phyloP scores from a whole-genome alignment of 2,888 invertebrate species.

The Agonopterix alstromeriana region DNA sequence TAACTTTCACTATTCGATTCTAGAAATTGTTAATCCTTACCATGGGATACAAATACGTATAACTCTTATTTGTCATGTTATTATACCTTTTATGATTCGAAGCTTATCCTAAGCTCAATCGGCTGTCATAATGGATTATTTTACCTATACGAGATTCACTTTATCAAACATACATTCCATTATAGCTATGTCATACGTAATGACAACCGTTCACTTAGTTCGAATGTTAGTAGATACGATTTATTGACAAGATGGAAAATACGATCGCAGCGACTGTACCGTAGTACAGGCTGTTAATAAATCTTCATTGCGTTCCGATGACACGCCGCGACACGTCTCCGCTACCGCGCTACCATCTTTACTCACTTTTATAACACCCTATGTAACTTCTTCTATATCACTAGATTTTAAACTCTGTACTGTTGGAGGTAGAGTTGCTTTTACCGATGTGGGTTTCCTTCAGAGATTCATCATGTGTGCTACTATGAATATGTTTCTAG shows the following conservation, averaged over 20 bases:
- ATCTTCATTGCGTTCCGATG: slow-evolving; percentile 76
- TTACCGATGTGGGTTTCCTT: slow-evolving; percentile 7
- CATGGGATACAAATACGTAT: no score
- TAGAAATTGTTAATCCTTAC: no score
- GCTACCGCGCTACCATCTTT: slow-evolving; percentile 62
- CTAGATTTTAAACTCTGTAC: slow-evolving; percentile 21
- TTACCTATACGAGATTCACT: no score
- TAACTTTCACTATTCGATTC: no score
- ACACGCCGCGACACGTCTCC: slow-evolving; percentile 73
- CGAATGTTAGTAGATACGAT: no score
- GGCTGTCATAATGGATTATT: no score
- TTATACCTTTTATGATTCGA: no score
- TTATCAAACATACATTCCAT: no score
- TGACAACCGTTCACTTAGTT: no score
- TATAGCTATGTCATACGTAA: no score
- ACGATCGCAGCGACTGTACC: slow-evolving; percentile 47
- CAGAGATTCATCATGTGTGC: slow-evolving; percentile 48
- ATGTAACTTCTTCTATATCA: slow-evolving; percentile 22
- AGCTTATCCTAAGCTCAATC: no score
- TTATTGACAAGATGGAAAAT: slow-evolving; percentile 49
- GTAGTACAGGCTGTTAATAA: slow-evolving; percentile 66
- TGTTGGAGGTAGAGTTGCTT: slow-evolving; percentile 12
- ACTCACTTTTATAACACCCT: slow-evolving; percentile 32
- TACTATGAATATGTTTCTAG: slow-evolving; percentile 47
- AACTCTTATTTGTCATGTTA: no score